Evolutionary conservation across 2,888 invertebrate genomes (phyloP), one percentile per base, ranked within the genome.

Genomic region (Melieria omissa): DNA sequence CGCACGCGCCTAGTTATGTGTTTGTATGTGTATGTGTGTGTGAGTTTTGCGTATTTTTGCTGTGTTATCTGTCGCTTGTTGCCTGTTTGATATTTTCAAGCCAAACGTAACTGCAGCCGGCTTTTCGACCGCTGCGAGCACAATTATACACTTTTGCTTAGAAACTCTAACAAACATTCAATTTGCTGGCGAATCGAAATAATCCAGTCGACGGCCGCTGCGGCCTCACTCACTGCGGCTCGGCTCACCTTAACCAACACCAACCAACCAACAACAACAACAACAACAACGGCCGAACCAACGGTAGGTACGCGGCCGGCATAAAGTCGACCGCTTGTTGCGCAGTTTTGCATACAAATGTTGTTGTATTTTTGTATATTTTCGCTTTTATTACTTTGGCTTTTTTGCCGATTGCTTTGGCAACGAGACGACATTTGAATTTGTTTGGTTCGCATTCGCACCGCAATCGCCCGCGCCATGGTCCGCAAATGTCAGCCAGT

Each of bases 321-420:
- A 29, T 29, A 29, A 29, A 29, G 29, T 29, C 29, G 29, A 29
- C 29, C 29, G 29, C 29, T 52, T 52, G 52, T 52, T 14, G 6
- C 9, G 52, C 52, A 8, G 12, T 9, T 52, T 52, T n/a, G 52
- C 29, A 29, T 29, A 29, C 29, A 29, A 29, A 29, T 10, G 42
- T 60, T 49, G 16, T 9, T 16, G 41, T 46, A 49, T 45, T 44
- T 29, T 16, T 14, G 47, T 14, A 54, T 14, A 45, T 67, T 67
- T 67, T 67, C 67, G 67, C 67, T 60, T 67, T 67, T 60, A 67
- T 47, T 66, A 66, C 61, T 60, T 67, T 60, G 67, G 61, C 67
- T 67, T 67, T 67, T 67, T 49, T 60, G 58, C 61, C 42, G 16
- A 41, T 42, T 42, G 47, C 42, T 58, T 57, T 55, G n/a, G 4